Base-by-base conservation (phyloP, 1,140 invertebrate species). In the Trigoniulus corallinus region DNA sequence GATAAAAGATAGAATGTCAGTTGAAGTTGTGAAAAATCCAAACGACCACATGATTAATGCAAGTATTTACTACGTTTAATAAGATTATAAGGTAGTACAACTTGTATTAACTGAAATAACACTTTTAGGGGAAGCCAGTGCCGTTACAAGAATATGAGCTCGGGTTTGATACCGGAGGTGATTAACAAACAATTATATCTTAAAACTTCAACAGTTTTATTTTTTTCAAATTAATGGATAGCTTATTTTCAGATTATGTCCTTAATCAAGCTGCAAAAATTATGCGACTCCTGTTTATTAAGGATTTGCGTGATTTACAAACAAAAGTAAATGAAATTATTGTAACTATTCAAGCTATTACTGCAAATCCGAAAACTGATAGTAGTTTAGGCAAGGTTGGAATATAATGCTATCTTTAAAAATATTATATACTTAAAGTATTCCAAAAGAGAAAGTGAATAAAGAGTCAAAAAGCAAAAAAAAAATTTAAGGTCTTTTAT, bases 331-430 rank as follows among this genome's bases (percentile, higher is more conserved):
- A 98, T 68, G 84, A 93, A 68, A 79, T 83, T 2, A 82, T 98
- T 61, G 93, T 96, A 1, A 74, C 76, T 51, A 84, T 94, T 1
- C 94, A 98, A 73, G 78, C 70, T 53, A 73, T 97, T 3, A 97
- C 93, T 15, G 92, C 93, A 7, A 84, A 98, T 77, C 94, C 94
- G 12, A 93, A 93, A 72, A 97, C 93, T 59, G 91, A 98, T 63
- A 91, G 88, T 1, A 82, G 78, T 64, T 71, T 98, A 23, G 92
- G 92, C 49, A 85, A 89, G 79, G 89, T 97, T 60, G 93, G 94
- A 54, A 69, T 62, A 58, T 79, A 70, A 74, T 39, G 37, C 37
- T n/a, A n/a, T 25, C 48, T 48, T 24, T n/a, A n/a, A n/a, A n/a
- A n/a, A n/a, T n/a, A n/a, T n/a, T n/a, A n/a, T n/a, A n/a, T n/a